A percentile compares a stretch with the other conserved stretches of the same genome.
Conservation (phyloP, 2,113 vertebrate species). For the Penelope pileata region DNA sequence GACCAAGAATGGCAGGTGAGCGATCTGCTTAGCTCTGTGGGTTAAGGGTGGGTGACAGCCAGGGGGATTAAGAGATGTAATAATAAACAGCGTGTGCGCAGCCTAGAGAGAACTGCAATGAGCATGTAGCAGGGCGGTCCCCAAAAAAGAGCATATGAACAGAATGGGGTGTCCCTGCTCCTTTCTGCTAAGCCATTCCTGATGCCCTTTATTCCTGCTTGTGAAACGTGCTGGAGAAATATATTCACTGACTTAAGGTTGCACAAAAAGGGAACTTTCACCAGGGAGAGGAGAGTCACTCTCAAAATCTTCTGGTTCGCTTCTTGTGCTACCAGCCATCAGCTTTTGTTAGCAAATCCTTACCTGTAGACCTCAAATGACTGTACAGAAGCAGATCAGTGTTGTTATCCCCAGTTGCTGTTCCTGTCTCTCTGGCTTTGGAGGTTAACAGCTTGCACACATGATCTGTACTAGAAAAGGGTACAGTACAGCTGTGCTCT, state of each 20-base stretch:
- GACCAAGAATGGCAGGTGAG: slow-evolving; percentile 97
- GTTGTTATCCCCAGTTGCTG: background rate
- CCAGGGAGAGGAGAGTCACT: background rate
- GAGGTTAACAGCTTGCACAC: background rate
- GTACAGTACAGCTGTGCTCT: background rate
- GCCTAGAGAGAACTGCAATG: background rate
- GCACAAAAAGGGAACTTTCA: background rate
- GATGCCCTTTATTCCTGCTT: background rate
- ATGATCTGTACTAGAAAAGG: background rate
- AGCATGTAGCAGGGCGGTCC: background rate
- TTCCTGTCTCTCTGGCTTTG: background rate
- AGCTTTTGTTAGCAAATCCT: background rate
- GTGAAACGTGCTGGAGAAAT: background rate
- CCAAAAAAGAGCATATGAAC: background rate
- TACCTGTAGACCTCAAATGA: background rate
- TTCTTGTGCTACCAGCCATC: background rate
- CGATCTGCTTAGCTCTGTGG: background rate
- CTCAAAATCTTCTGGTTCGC: background rate
- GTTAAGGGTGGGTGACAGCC: background rate
- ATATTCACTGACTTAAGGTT: background rate
- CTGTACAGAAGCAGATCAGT: background rate
- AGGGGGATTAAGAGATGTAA: background rate
- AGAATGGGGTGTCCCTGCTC: background rate
- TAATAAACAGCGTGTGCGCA: background rate
- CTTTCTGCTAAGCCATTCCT: background rate